Base-by-base conservation (phyloP, 1,140 invertebrate species). In the Sycophila sp. region DNA sequence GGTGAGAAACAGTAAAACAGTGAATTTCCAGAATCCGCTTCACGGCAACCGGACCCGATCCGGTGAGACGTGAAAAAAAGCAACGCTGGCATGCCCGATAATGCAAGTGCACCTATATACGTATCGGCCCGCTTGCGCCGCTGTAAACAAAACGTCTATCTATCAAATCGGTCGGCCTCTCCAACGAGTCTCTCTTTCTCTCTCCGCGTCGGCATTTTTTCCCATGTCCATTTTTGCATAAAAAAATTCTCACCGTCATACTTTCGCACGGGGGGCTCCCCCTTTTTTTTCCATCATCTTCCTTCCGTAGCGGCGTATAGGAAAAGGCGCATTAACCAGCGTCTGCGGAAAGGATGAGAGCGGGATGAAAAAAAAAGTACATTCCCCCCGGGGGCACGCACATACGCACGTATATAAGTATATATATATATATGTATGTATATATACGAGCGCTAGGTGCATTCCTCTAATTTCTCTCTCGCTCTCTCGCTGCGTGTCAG, bases 221-320 rank as follows among this genome's bases (percentile, higher is more conserved):
- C 85, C 83, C 83, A 85, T 86, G 83, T 84, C 81, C 83, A 81
- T 79, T 83, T 81, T 84, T 80, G 81, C 81, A 83, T 84, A 83
- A 86, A 84, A 84, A 84, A 84, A 80, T 84, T 85, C 84, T 83
- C 84, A 85, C 80, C 81, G 74, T 75, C 58, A 36, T 60, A 75
- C 74, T 84, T 85, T 85, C 83, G 81, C 83, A 83, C 84, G 80
- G n/a, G n/a, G n/a, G 79, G 42, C 17, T 56, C 63, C 51, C 70
- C 38, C 73, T 40, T 64, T 63, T 24, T 63, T 4, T 19, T 38
- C 30, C 42, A 17, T 30, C 28, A 10, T 10, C 53, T 30, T 6
- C 56, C 26, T 13, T n/a, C 2, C 24, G 5, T 45, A 38, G 2
- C 15, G 6, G 32, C 47, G 8, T 17, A 58, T 36, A 45, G 60